Evolutionary conservation across 2,888 invertebrate genomes (phyloP), one percentile per base, ranked within the genome.

Genomic region (Agrotis clavis): DNA sequence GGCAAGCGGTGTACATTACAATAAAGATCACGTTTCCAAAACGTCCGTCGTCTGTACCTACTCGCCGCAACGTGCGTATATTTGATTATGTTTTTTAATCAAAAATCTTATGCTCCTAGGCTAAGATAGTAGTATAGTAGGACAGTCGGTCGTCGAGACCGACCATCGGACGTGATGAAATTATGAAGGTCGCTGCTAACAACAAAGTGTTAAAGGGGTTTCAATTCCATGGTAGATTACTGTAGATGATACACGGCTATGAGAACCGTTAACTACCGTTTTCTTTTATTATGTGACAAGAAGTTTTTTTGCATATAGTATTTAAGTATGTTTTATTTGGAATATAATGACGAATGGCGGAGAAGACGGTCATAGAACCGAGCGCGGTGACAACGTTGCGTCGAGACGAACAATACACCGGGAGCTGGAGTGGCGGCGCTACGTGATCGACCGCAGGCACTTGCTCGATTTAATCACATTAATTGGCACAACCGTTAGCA

Each of bases 401-500:
- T 87, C 87, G 82, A 87, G 82, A 68, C 85, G 87, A 87, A 90
- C 88, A 90, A 91, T 86, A 81, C 84, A 82, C 82, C 82, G 83
- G 85, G 83, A 86, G 87, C 85, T 35, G 35, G 14, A 35, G 81
- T 65, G 71, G 81, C 66, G 71, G 76, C 77, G 83, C 70, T 90
- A 95, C 95, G 95, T 95, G 95, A 94, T 93, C 91, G 91, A 88
- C 88, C 91, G 91, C 90, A 85, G 89, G 74, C 92, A 92, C 92
- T 92, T 91, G 90, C 91, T 93, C 92, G 90, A 92, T 94, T 93
- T 94, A 93, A 94, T 93, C 92, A 94, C 89, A 92, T 93, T 94
- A 95, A 95, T 94, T 95, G 94, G 93, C 91, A 92, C 88, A 91
- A 95, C 95, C 95, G 96, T 95, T 96, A 95, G 87, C 84, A 89